A percentile compares a stretch with the other conserved stretches of the same genome.
These are phyloP conservation scores for Pitta sordida DNA, from an alignment of 2,113 vertebrate species.

Conservation along the genomic window DNA sequence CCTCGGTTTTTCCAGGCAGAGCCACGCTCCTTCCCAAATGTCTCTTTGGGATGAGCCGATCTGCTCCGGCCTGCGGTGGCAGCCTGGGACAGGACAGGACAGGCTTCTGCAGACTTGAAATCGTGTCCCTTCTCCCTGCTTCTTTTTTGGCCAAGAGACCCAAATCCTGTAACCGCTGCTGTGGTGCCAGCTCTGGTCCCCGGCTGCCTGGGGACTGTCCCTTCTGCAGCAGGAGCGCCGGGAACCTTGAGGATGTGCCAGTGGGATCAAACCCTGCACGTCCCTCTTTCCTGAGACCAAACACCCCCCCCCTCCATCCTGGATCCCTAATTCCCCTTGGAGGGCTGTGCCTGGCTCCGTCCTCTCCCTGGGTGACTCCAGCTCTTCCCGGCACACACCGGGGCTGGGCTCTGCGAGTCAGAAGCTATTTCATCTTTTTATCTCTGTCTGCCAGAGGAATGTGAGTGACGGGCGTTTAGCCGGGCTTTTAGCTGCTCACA, in stretches of 20 bases:
- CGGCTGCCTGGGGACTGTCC: not conserved
- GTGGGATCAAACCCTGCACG: not conserved
- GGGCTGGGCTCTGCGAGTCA: not conserved
- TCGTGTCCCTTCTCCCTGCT: not conserved
- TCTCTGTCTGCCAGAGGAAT: not conserved
- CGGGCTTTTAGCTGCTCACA: not conserved
- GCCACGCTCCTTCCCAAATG: not conserved
- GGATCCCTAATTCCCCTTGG: not conserved
- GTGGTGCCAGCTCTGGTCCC: not conserved
- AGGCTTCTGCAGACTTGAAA: not conserved
- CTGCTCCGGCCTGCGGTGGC: not conserved
- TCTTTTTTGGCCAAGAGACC: not conserved
- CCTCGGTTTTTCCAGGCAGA: not conserved
- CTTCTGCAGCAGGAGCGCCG: fast-evolving
- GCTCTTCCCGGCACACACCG: not conserved
- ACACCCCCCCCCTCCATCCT: not conserved
- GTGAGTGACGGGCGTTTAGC: not conserved
- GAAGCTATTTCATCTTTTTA: not conserved
- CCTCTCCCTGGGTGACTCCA: not conserved
- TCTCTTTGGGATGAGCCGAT: not conserved
- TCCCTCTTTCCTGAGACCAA: not conserved
- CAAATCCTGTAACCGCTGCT: not conserved
- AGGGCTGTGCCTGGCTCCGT: not conserved
- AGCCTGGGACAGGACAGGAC: not conserved
- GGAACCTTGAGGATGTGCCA: not conserved